Evolutionary conservation across 2,888 invertebrate species (phyloP).

Genomic region (Cerceris ruficornis): DNA sequence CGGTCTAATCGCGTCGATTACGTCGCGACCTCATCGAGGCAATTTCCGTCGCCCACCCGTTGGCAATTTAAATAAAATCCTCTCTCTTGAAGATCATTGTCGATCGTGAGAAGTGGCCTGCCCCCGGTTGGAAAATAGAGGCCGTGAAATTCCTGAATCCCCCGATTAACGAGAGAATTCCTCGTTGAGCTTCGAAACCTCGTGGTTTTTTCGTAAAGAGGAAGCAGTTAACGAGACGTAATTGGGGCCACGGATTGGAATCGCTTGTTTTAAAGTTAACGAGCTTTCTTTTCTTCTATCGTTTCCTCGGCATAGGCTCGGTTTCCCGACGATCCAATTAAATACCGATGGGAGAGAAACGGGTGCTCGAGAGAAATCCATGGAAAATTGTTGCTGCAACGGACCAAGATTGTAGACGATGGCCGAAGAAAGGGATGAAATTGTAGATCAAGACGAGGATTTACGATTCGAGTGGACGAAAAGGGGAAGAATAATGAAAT

Average conservation of each 20-base stretch:
- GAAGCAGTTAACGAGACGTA: slow-evolving; percentile 18
- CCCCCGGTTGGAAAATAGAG: background rate
- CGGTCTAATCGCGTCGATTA: slow-evolving; percentile 36
- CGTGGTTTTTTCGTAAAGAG: background rate
- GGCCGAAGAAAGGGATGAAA: slow-evolving; percentile 6
- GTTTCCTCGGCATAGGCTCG: slow-evolving; percentile 33
- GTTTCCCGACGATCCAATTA: slow-evolving; percentile 46
- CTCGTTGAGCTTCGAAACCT: background rate
- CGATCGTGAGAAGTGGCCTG: slow-evolving; percentile 2
- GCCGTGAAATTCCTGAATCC: background rate
- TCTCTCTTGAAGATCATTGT: slow-evolving; percentile 8
- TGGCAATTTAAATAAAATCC: slow-evolving; percentile 19
- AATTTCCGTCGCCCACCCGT: slow-evolving; percentile 41
- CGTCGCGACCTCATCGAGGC: slow-evolving; percentile 8
- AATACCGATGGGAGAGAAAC: slow-evolving; percentile 51
- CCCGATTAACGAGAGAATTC: background rate
- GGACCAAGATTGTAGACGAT: slow-evolving; percentile 5
- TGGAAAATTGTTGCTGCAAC: slow-evolving; percentile 39
- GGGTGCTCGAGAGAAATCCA: slow-evolving; percentile 36
- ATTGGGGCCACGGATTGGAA: slow-evolving; percentile 37
- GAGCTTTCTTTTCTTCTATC: slow-evolving; percentile 34
- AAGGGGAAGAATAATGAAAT: background rate
- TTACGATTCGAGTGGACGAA: background rate
- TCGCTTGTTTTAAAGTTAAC: slow-evolving; percentile 54
- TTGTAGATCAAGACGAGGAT: slow-evolving; percentile 23